phyloP scores from a whole-genome alignment of 2,888 invertebrate species.

The Drosophila lacicola region DNA sequence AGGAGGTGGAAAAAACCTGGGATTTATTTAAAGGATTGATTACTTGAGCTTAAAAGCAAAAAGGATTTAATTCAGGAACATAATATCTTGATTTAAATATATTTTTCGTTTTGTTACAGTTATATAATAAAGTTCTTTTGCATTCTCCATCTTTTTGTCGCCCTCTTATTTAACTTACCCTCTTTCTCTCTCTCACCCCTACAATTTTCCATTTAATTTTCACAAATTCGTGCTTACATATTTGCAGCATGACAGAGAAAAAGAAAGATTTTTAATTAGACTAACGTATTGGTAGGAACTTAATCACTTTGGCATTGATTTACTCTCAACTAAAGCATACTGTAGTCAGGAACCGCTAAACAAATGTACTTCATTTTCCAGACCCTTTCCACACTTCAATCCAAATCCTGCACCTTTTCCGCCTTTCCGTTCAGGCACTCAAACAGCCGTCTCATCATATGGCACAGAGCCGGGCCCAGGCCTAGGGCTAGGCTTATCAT shows the following conservation, averaged over 20 bases:
- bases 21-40: constrained; percentile 4
- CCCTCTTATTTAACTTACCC: no score
- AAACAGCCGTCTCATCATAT: constrained; percentile 30
- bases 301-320: no score
- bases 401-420: neutral
- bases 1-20: neutral
- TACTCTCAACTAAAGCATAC: no score
- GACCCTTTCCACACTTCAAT: neutral
- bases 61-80: neutral
- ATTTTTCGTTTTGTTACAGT: no score
- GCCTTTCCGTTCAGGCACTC: neutral
- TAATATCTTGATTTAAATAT: neutral
- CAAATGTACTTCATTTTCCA: neutral
- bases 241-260: no score
- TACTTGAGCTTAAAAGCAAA: constrained; percentile 3
- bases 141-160: no score
- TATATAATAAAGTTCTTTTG: no score
- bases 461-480: neutral
- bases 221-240: no score
- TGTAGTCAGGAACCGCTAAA: neutral
- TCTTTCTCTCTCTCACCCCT: no score
- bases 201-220: no score
- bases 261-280: no score
- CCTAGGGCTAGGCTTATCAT: constrained; percentile 25
- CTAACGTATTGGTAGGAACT: no score